Conservation (phyloP, 23 tunicate species). For the Trididemnum nubilum region DNA sequence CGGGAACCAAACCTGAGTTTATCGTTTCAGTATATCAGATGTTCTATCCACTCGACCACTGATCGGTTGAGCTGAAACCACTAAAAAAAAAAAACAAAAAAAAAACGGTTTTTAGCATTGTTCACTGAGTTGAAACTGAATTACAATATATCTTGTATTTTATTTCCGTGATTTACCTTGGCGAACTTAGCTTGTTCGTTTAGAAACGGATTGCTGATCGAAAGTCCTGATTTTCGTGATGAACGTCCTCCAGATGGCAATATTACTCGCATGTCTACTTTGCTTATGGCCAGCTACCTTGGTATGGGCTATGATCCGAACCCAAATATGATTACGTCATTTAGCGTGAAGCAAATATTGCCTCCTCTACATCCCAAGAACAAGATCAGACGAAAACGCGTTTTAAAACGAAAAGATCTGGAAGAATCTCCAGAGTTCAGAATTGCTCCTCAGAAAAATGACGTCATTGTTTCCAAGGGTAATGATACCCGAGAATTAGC, state of each 20-base stretch:
- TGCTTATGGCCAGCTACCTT: conserved; percentile 60
- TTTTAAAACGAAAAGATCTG: neutral
- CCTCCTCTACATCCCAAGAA: conserved; percentile 42
- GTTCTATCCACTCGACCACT: too few species aligned
- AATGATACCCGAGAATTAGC: conserved; percentile 2
- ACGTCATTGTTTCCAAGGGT: neutral
- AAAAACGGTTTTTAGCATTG: too few species aligned
- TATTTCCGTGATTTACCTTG: too few species aligned
- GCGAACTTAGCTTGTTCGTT: too few species aligned
- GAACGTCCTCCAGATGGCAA: conserved; percentile 26
- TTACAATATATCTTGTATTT: too few species aligned
- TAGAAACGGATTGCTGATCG: conserved; percentile 27
- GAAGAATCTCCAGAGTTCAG: neutral
- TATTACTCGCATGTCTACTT: conserved; percentile 43
- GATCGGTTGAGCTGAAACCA: too few species aligned
- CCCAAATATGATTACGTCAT: conserved; percentile 51
- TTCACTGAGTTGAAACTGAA: too few species aligned
- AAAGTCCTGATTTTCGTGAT: neutral
- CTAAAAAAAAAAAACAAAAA: too few species aligned
- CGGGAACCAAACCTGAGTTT: too few species aligned
- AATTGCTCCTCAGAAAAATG: neutral
- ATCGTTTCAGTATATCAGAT: too few species aligned
- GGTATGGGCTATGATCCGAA: conserved; percentile 36
- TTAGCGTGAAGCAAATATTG: conserved; percentile 44
- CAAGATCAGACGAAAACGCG: neutral